Conservation (phyloP, 2,888 invertebrate species). For the Latrodectus elegans region DNA sequence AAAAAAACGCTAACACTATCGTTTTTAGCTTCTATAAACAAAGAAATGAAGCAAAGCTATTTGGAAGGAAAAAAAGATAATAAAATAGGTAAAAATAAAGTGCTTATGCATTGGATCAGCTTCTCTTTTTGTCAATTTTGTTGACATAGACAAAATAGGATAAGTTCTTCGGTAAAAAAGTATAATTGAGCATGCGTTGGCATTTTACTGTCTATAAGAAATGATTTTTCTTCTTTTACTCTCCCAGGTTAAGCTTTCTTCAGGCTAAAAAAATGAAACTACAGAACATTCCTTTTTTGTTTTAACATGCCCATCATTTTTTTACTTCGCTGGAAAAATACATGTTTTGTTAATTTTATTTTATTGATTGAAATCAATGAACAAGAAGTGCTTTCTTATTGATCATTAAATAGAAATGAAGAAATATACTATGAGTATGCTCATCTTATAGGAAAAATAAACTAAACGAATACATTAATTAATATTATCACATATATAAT, state of each 20-base stretch:
- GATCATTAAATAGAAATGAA: not conserved
- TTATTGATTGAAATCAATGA: not conserved
- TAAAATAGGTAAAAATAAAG: not conserved
- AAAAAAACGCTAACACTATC: too few species aligned
- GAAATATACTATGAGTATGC: too few species aligned
- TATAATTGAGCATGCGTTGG: constrained; percentile 14
- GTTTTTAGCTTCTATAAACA: too few species aligned
- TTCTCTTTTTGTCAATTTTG: not conserved
- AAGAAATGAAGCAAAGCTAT: too few species aligned
- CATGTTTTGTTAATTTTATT: not conserved
- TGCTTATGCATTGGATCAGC: not conserved
- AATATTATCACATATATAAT: too few species aligned
- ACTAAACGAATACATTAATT: too few species aligned
- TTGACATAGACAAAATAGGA: constrained; percentile 3
- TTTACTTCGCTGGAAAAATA: not conserved
- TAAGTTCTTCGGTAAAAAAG: not conserved
- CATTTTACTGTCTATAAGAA: constrained; percentile 11
- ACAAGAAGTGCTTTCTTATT: not conserved
- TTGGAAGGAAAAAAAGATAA: too few species aligned
- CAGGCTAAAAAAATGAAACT: not conserved
- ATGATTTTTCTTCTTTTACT: constrained; percentile 14
- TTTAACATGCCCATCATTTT: not conserved
- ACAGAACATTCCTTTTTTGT: constrained; percentile 6
- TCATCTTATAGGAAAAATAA: too few species aligned
- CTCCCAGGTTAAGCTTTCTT: not conserved